Evolutionary conservation across 2,113 vertebrate genomes (phyloP).

Genomic region (Piprites chloris): DNA sequence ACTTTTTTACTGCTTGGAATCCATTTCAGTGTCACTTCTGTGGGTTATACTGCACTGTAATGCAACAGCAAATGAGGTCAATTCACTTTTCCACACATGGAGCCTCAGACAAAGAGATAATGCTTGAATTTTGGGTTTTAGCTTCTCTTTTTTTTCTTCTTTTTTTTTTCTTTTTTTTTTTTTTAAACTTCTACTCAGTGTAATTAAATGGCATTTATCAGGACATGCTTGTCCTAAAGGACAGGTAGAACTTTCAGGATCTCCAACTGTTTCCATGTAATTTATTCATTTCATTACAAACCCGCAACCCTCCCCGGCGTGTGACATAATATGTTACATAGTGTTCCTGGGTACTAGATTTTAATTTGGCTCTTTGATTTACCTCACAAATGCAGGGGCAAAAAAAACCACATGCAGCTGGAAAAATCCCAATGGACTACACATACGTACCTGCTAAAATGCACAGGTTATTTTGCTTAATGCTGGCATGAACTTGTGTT

Average conservation of each 20-base stretch:
- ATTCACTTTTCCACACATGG: neutral
- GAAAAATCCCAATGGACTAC: neutral
- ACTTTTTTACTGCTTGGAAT: neutral
- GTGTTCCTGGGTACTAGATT: neutral
- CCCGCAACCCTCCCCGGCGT: neutral
- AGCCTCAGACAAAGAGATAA: neutral
- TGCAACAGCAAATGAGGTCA: neutral
- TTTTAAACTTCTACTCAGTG: neutral
- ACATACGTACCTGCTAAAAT: neutral
- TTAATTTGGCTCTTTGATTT: conserved; percentile 9
- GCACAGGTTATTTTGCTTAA: conserved; percentile 26
- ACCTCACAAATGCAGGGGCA: neutral
- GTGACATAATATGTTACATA: conserved; percentile 14
- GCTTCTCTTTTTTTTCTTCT: too few species aligned
- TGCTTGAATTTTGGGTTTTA: neutral
- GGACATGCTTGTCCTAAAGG: conserved; percentile 27
- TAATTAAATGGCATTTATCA: conserved; percentile 38
- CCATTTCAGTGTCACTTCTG: neutral
- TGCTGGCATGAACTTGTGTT: neutral
- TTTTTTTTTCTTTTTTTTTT: neutral
- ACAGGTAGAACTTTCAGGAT: conserved; percentile 7
- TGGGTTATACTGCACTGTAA: neutral
- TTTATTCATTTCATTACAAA: conserved; percentile 58
- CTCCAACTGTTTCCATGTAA: conserved; percentile 10
- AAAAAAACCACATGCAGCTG: neutral